A percentile compares a stretch with the other conserved stretches of the same genome.
Evolutionary conservation across 2,888 invertebrate genomes (phyloP).

Genomic region (Spodoptera picta): DNA sequence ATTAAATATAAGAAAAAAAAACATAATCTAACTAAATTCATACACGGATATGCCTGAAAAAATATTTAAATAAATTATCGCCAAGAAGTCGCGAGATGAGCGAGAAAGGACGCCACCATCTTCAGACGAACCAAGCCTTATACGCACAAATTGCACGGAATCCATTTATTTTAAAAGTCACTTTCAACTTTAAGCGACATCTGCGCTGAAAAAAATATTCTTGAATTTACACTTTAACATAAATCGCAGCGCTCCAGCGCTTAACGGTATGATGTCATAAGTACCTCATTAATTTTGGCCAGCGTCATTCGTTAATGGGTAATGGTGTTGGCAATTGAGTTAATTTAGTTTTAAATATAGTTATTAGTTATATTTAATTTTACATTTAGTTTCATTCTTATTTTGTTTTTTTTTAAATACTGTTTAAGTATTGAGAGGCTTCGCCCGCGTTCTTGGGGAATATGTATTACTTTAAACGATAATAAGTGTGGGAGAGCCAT

Average conservation of each 20-base stretch:
- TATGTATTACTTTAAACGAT: no score
- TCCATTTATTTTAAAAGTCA: conserved; percentile 52
- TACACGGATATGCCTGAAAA: no score
- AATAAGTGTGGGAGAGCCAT: no score
- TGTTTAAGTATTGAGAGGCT: no score
- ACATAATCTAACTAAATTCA: no score
- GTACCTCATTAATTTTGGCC: conserved; percentile 10
- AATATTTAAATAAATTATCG: no score
- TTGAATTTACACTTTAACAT: conserved; percentile 31
- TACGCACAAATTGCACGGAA: conserved; percentile 23
- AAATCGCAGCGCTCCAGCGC: conserved; percentile 17
- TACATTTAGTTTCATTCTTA: neutral
- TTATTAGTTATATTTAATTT: neutral
- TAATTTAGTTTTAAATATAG: neutral
- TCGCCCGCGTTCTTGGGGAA: no score
- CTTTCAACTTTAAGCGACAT: conserved; percentile 40
- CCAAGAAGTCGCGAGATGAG: conserved; percentile 13
- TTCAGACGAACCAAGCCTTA: conserved; percentile 15
- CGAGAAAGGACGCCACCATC: conserved; percentile 14
- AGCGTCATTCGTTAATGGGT: conserved; percentile 1
- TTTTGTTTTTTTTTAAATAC: no score
- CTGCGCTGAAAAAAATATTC: conserved; percentile 40
- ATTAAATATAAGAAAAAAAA: no score
- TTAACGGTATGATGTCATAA: conserved; percentile 15
- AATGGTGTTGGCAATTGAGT: conserved; percentile 1